These are phyloP conservation scores for Diorhabda sublineata DNA, from an alignment of 1,140 invertebrate species.

Conservation along the genomic window DNA sequence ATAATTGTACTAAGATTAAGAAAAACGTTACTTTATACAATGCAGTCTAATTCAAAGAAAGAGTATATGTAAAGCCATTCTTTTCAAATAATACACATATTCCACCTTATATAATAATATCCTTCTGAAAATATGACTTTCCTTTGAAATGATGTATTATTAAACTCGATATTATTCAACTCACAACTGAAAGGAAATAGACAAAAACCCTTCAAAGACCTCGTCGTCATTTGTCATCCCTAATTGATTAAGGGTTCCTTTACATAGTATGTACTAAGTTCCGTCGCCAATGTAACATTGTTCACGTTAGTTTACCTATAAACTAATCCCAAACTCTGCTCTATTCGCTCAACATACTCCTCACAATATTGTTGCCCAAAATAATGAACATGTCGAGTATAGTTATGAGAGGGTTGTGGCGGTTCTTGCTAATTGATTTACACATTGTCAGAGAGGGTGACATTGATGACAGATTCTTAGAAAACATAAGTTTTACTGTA, in stretches of 20 bases:
- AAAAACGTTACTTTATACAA: too few relatives aligned
- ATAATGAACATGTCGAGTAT: conserved; percentile 17
- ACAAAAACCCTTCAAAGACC: background rate
- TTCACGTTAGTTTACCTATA: conserved; percentile 15
- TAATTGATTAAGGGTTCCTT: conserved; percentile 18
- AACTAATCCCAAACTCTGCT: conserved; percentile 15
- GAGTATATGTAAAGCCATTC: too few relatives aligned
- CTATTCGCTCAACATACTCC: conserved; percentile 10
- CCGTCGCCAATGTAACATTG: conserved; percentile 10
- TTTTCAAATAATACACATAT: too few relatives aligned
- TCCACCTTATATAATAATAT: too few relatives aligned
- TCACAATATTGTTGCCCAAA: conserved; percentile 18
- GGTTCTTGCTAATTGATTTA: conserved; percentile 2
- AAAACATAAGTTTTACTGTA: background rate
- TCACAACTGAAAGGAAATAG: too few relatives aligned
- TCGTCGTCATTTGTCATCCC: background rate
- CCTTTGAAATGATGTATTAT: too few relatives aligned
- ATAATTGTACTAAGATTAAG: too few relatives aligned
- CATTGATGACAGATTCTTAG: background rate
- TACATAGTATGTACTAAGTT: conserved; percentile 13
- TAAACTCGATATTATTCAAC: too few relatives aligned
- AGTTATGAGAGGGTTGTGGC: conserved; percentile 9
- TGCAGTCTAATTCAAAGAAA: too few relatives aligned
- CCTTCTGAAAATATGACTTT: too few relatives aligned
- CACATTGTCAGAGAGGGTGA: background rate